Conservation (phyloP, 2,888 invertebrate genomes). For the Athripsodes cinereus region DNA sequence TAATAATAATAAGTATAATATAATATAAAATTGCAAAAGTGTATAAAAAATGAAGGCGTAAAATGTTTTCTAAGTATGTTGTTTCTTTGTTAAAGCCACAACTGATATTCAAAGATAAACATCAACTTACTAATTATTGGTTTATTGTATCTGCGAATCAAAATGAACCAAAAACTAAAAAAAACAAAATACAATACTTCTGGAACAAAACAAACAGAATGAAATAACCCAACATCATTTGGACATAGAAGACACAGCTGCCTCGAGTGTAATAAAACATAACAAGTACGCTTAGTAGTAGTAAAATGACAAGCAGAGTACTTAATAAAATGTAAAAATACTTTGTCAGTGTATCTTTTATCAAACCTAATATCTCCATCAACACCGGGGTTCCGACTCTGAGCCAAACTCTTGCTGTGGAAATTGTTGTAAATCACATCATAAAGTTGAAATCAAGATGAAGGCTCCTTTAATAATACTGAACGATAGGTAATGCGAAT, state of each 20-base stretch:
- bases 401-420: no score
- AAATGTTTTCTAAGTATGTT: neutral
- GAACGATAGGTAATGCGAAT: neutral
- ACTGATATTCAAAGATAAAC: neutral
- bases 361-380: no score
- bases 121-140: neutral
- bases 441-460: no score
- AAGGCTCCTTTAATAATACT: no score
- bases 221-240: neutral
- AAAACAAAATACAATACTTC: neutral
- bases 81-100: neutral
- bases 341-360: no score
- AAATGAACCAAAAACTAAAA: neutral
- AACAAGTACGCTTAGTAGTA: no score
- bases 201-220: neutral
- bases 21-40: neutral
- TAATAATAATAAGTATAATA: neutral
- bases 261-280: no score
- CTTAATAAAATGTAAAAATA: no score
- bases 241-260: neutral
- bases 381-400: no score
- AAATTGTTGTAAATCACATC: no score
- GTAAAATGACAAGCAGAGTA: no score
- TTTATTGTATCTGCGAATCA: neutral
- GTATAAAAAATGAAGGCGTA: neutral